Base-by-base conservation (phyloP, 2,113 vertebrate species). In the Eublepharis macularius region DNA sequence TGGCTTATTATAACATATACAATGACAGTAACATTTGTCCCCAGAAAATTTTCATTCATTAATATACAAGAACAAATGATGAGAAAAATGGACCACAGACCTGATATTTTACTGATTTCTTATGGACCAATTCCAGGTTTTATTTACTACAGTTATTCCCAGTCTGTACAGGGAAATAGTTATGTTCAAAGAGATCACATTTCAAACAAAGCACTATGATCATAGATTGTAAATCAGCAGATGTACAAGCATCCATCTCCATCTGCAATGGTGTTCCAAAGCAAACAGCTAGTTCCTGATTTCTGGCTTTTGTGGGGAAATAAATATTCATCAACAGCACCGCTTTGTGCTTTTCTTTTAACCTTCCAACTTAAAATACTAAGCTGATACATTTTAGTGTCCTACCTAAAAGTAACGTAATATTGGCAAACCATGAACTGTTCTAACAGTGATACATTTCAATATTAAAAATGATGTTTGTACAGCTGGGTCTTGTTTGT, bases 401-500 rank as follows among this genome's bases (percentile, higher is more conserved):
- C 57, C 43, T 80, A 73, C 6, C 51, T 34, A 85, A 72, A 86
- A 43, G 13, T 36, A 34, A 70, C 68, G 16, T 45, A 63, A 70
- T 4, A 14, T 45, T 19, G 45, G 49, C 21, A 79, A 80, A 79
- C 19, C 66, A 57, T 36, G 43, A 69, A 21, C 36, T 34, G 36
- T 77, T 29, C 26, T 36, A 73, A 29, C 19, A 68, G 16, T 47
- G 36, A 29, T 9, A 4, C 6, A 36, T 10, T 76, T 77, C 39
- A 84, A 49, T 4, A 12, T n/a, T 63, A 36, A 66, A 49, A 45
- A 66, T 49, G 34, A 16, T 68, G 2, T 70, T 39, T 84, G 43
- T 49, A 66, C 88, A 90, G 92, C 85, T 90, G 91, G 83, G 90
- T 93, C 84, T 43, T 89, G 91, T 94, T 94, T 91, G 88, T 76